Base-by-base conservation (phyloP, 1,140 invertebrate species). In the Laodelphax striatellus region DNA sequence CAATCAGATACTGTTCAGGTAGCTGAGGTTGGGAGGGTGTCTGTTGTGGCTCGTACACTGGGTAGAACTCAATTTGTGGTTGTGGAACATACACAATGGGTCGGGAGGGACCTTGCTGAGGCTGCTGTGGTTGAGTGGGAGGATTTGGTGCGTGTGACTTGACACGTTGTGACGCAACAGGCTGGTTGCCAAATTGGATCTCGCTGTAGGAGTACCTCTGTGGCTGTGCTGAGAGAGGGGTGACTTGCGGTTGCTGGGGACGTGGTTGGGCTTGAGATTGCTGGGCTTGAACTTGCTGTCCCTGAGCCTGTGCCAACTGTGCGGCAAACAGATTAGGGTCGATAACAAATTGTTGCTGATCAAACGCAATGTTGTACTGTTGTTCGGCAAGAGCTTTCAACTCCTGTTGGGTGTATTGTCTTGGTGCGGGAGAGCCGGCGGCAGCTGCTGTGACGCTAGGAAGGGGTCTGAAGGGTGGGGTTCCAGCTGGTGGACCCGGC, bases 1-100 rank as follows among this genome's bases (percentile, higher is more conserved):
- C 58, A n/a, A 65, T 63, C 8, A 65, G 19, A 13, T 63, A 58
- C 52, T 58, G 52, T 24, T 42, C 44, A 17, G 58, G 58, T 24
- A 34, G 54, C 52, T 14, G 44, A 11, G 13, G 52, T 11, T 14
- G 50, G 14, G 50, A 61, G 17, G n/a, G 58, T 17, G 42, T 54
- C 52, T 54, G 56, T 55, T 8, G 55, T 52, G 19, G 24, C 13
- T 44, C 2, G 42, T 11, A 42, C 52, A 60, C 31, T 34, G 17
- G 43, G 54, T 55, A 17, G 53, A 50, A 42, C 52, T 43, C 10
- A 34, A 52, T 0, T 42, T 59, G 22, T 34, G 17, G 28, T 41
- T 21, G 14, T 44, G 44, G 10, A 52, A 44, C 22, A 53, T 62
- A 31, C 42, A 52, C 11, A 43, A 52, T 17, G 53, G 1, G 8